Base-by-base conservation (phyloP, 2,113 vertebrate species). In the Bothrops jararaca region DNA sequence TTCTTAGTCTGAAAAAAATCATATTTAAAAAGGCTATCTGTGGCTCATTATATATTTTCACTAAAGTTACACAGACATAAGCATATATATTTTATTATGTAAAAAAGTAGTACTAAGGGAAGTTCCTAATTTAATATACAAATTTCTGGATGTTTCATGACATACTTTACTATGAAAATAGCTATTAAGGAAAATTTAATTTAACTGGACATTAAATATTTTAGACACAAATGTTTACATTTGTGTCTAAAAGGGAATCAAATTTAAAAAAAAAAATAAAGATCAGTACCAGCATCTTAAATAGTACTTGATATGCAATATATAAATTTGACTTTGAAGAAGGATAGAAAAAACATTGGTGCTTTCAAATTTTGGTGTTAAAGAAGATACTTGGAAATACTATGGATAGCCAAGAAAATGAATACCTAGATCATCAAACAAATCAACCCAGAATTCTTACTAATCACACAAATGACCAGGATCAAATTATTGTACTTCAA, bases 61-160 rank as follows among this genome's bases (percentile, higher is more conserved):
- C 23, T 0, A 4, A 89, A 60, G n/a, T 91, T 89, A 26, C 4
- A 91, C 5, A 94, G 80, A 15, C 1, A 34, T 54, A 60, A 0
- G 60, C 94, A 56, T 54, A 88, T 45, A 89, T 94, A 90, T 29
- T 80, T 88, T 52, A 3, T 92, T 88, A 89, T 89, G 53, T 91
- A 48, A 85, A 64, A 50, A 50, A 60, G 34, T 3, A 22, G 15
- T 26, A 50, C 85, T 42, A 92, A 94, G 80, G 26, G 24, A 54
- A 89, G 91, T 91, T 85, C 45, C 80, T 91, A 93, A 89, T 60
- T 85, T 52, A 90, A 93, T 4, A 8, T 34, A 93, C 23, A 48
- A 24, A 89, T 91, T 88, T 91, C 29, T 86, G 23, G 45, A 69
- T 22, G 42, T 89, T 91, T 50, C 24, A 12, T 24, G 53, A 57